Evolutionary conservation across 2,888 invertebrate species (phyloP).

Genomic region (Volucella bombylans): DNA sequence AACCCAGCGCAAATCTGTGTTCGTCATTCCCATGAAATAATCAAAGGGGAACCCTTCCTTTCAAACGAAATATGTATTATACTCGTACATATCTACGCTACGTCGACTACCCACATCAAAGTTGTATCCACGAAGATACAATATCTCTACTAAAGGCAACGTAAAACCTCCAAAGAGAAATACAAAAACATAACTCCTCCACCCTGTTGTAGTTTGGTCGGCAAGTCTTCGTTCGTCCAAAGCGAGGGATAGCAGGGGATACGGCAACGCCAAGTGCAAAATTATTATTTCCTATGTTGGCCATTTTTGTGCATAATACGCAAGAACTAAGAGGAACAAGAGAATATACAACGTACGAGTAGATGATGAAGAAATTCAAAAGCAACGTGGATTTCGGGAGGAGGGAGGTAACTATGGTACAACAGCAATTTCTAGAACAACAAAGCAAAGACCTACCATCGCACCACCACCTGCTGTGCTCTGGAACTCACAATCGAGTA

Average conservation of each 20-base stretch:
- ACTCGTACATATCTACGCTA: no score
- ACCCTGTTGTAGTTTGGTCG: not conserved
- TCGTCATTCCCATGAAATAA: constrained; percentile 52
- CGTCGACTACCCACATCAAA: constrained; percentile 52
- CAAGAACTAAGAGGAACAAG: constrained; percentile 27
- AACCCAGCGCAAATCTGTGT: constrained; percentile 43
- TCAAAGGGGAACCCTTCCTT: constrained; percentile 12
- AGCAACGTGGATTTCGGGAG: not conserved
- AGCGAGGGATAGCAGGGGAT: constrained; percentile 13
- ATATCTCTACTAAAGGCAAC: constrained; percentile 50
- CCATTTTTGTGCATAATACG: constrained; percentile 62
- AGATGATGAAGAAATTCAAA: constrained; percentile 30
- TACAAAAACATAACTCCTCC: constrained; percentile 10
- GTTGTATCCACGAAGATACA: not conserved
- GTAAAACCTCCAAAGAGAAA: constrained; percentile 42
- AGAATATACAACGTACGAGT: constrained; percentile 9
- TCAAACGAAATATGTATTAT: not conserved
- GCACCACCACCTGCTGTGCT: constrained; percentile 50
- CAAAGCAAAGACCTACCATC: constrained; percentile 63
- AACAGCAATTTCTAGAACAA: constrained; percentile 55
- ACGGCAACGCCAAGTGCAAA: constrained; percentile 64
- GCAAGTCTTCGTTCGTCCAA: not conserved
- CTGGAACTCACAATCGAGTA: constrained; percentile 36
- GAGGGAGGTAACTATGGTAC: constrained; percentile 19
- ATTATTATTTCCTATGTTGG: constrained; percentile 73